Evolutionary conservation across 2,797 vertebrate species (phyloP), one percentile per base, ranked within the genome.

Genomic region (Todus mexicanus): DNA sequence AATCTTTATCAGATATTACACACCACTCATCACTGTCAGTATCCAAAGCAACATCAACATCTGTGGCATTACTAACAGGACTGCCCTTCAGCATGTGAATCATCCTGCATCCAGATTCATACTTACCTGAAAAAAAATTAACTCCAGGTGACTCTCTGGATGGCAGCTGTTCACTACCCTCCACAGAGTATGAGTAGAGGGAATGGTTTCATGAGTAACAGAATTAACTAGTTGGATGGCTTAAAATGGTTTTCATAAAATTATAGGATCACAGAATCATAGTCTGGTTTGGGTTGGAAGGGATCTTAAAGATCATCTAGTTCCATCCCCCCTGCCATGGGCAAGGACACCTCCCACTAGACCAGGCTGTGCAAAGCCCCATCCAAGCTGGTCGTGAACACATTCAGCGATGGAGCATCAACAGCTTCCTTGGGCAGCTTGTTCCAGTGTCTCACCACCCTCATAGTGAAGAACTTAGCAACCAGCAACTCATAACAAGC

Each of bases 1-100:
- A 92, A 96, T 96, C 82, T 95, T 96, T 93, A 95, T 91, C 92
- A 92, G 79, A 93, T 87, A 92, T 92, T 91, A 96, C 94, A 95
- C 66, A 93, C 93, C 65, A 96, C 95, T 95, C 92, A 94, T 95
- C 93, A 95, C 78, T 94, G 95, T 96, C 95, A 94, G 75, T 18
- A 89, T 78, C 63, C 74, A 61, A 69, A 85, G 89, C 94, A 85
- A 42, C 70, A 83, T 83, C 90, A 92, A 90, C 88, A 88, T 42
- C 88, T 48, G 19, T 65, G 40, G 77, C 71, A 17, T 43, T 80
- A 72, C 71, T 94, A 94, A 92, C 78, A 89, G 54, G 75, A 43
- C 81, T 2, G n/a, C 0, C 51, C 61, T 60, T 43, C 84, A 83
- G 69, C 81, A 45, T 31, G 26, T 56, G 84, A 89, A 93, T 93